Percentiles rank a stretch among this genome's conserved stretches.
These are phyloP conservation scores for Mus caroli DNA, from an alignment of 2,797 vertebrate genomes.

Conservation along the genomic window DNA sequence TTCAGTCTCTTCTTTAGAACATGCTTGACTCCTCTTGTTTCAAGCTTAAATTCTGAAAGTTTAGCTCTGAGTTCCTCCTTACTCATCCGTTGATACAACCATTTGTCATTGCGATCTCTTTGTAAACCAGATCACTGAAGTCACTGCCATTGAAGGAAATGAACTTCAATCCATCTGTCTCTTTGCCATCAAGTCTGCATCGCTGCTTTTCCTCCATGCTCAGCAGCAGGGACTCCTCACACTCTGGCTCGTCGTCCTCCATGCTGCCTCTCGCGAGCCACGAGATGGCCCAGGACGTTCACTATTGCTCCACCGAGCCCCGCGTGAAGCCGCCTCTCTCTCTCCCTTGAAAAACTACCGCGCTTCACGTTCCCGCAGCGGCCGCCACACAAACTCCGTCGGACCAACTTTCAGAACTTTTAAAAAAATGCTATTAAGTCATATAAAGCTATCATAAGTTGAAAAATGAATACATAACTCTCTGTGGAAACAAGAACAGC, in stretches of 20 bases:
- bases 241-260: slow-evolving; percentile 82
- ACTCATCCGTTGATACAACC: slow-evolving; percentile 97
- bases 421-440: too few relatives aligned
- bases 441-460: too few relatives aligned
- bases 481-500: neutral
- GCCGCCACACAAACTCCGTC: slow-evolving; percentile 75
- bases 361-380: slow-evolving; percentile 74
- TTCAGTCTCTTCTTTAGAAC: slow-evolving; percentile 98
- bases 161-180: slow-evolving; percentile 80
- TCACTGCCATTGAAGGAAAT: slow-evolving; percentile 85
- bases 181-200: slow-evolving; percentile 82
- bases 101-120: slow-evolving; percentile 97
- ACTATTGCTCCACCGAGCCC: too few relatives aligned
- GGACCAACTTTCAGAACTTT: neutral
- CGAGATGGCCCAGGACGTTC: neutral
- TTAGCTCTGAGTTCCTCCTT: slow-evolving; percentile 95
- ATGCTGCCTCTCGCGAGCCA: neutral
- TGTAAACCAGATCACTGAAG: slow-evolving; percentile 98
- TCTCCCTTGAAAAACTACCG: neutral
- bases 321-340: neutral
- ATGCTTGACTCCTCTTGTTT: slow-evolving; percentile 98
- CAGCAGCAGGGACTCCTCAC: too few relatives aligned
- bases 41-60: slow-evolving; percentile 94
- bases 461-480: neutral
- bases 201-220: slow-evolving; percentile 81